Base-by-base conservation (phyloP, 1,140 invertebrate species). In the Nasonia longicornis region DNA sequence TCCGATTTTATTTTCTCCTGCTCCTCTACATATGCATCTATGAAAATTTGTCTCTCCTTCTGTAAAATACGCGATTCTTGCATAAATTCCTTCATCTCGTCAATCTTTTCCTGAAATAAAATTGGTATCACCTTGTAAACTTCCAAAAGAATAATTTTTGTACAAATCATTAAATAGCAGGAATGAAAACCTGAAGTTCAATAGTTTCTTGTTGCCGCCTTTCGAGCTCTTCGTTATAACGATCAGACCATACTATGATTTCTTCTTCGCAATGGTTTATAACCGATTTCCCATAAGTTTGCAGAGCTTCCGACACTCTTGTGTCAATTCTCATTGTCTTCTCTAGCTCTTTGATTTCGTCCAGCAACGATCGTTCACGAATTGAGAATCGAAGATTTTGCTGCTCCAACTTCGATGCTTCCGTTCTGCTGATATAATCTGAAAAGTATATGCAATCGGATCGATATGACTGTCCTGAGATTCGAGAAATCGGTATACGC, bases 141-240 rank as follows among this genome's bases (percentile, higher is more conserved):
- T 35, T 35, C 4, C 2, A 4, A 35, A 35, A 35, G 4, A 35
- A 35, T 6, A 4, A 35, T 35, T 35, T 4, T 35, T 35, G 31
- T 35, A 4, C 31, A 35, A 0, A 35, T 35, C 31, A 35, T 35
- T 6, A 35, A 35, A 35, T 35, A 35, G 31, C 16, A 52, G 11
- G 16, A 52, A 58, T 31, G 6, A 31, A 52, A 66, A 89, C 87
- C 84, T 87, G 82, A 42, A 87, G 73, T 14, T 88, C 82, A 20
- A 82, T 82, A n/a, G 87, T 86, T 31, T 87, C 84, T 63, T 85
- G 84, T 75, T 86, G 82, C 2, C 82, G 72, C 81, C 72, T 42
- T 67, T 86, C 85, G 52, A 88, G 66, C 20, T 88, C 86, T 0
- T 87, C 73, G 35, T 86, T 87, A 20, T 87, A 88, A 22, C 82